Conservation (phyloP, 2,797 vertebrate species). For the Galagoides demidoff region DNA sequence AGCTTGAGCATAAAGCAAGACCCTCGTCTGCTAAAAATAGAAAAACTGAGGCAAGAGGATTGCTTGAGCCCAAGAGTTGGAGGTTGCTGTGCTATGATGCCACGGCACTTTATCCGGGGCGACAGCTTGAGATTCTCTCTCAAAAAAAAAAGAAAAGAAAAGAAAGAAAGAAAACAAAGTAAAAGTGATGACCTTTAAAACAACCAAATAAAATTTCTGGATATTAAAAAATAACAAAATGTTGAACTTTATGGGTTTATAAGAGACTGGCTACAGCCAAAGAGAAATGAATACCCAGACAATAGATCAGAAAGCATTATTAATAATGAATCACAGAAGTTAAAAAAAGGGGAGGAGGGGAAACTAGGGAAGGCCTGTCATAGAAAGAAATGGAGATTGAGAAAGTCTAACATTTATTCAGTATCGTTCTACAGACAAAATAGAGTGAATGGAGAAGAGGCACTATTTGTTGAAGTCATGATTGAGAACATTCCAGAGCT, state of each 20-base stretch:
- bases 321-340: not conserved
- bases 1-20: too few relatives aligned
- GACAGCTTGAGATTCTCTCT: too few relatives aligned
- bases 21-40: too few relatives aligned
- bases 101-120: too few relatives aligned
- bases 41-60: too few relatives aligned
- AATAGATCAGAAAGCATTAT: not conserved
- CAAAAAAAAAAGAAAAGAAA: too few relatives aligned
- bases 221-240: slow-evolving; percentile 19
- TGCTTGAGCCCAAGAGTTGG: too few relatives aligned
- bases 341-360: not conserved
- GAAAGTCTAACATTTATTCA: not conserved
- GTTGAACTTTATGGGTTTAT: not conserved
- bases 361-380: not conserved
- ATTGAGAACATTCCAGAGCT: slow-evolving; percentile 51
- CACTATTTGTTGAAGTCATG: not conserved
- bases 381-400: not conserved
- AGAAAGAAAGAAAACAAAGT: too few relatives aligned
- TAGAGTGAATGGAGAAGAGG: not conserved
- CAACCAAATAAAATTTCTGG: not conserved
- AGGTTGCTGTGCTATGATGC: too few relatives aligned
- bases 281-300: not conserved
- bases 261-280: not conserved
- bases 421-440: not conserved
- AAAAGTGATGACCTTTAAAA: slow-evolving; percentile 4